Conservation (phyloP, 1,140 invertebrate genomes). For the Euschistus heros region DNA sequence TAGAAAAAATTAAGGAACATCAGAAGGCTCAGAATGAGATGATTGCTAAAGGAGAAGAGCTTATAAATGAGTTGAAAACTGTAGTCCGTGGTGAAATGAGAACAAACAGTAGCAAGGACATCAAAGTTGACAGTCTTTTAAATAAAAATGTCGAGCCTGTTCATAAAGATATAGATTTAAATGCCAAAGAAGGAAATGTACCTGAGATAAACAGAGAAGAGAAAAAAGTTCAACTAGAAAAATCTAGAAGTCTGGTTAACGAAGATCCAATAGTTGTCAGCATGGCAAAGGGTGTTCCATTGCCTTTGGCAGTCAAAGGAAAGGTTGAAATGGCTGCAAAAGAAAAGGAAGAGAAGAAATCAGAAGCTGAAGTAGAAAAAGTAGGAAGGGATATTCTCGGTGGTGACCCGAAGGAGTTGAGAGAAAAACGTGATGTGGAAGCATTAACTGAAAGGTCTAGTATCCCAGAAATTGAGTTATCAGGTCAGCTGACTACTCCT, state of each 20-base stretch:
- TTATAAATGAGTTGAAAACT: not conserved
- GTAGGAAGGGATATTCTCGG: conserved; percentile 6
- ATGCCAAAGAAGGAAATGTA: not conserved
- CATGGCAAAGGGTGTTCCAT: conserved; percentile 25
- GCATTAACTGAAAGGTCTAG: not conserved
- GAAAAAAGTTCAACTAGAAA: not conserved
- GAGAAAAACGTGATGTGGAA: conserved; percentile 21
- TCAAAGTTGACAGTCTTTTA: conserved; percentile 9
- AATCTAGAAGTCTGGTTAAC: not conserved
- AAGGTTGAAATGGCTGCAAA: not conserved
- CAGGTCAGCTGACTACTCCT: not conserved
- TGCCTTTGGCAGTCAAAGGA: conserved; percentile 25
- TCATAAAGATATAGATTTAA: conserved; percentile 30
- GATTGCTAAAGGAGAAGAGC: conserved; percentile 1
- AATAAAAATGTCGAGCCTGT: conserved; percentile 31
- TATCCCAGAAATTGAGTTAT: no score
- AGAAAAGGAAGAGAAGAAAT: conserved; percentile 1
- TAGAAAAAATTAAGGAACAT: conserved; percentile 10
- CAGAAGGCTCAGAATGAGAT: conserved; percentile 5
- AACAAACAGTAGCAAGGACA: conserved; percentile 13
- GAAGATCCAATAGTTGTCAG: conserved; percentile 21
- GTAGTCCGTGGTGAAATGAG: not conserved
- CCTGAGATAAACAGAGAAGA: not conserved
- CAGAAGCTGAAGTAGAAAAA: not conserved
- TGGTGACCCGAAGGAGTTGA: not conserved